Percentiles rank a stretch among this genome's conserved stretches.
These are phyloP conservation scores for Jordanella pulchra DNA, from an alignment of 2,797 vertebrate genomes.

Conservation along the genomic window DNA sequence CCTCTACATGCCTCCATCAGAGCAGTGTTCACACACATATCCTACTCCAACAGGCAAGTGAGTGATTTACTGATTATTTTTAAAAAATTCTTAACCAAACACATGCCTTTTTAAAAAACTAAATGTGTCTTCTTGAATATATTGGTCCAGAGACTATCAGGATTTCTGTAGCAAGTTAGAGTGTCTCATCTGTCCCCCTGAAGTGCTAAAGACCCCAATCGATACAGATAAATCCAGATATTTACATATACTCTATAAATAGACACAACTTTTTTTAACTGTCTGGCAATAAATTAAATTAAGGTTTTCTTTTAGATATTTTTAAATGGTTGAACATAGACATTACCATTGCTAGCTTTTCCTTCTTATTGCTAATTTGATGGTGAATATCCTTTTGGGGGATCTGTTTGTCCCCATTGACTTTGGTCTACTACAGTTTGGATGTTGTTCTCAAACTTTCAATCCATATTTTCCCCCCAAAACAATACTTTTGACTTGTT, in stretches of 20 bases:
- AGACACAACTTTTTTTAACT: background rate
- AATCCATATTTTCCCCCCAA: no score
- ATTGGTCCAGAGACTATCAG: background rate
- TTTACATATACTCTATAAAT: background rate
- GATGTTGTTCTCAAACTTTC: no score
- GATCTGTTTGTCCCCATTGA: no score
- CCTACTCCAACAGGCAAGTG: background rate
- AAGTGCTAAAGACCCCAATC: background rate
- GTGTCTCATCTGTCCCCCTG: background rate
- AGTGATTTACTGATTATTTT: background rate
- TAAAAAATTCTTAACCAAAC: background rate
- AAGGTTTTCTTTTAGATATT: background rate
- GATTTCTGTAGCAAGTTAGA: background rate
- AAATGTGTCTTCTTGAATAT: background rate
- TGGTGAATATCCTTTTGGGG: no score
- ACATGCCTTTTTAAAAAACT: background rate
- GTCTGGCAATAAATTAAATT: background rate
- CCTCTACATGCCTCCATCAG: background rate
- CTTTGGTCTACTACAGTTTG: no score
- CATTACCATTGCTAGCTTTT: no score
- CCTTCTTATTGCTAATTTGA: no score
- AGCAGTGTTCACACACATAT: background rate
- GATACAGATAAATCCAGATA: background rate
- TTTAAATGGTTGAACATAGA: no score
- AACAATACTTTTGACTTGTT: no score